Percentiles rank a stretch among this genome's conserved stretches.
Evolutionary conservation across 2,888 invertebrate genomes (phyloP).

Genomic region (Lasioglossum zephyrum): DNA sequence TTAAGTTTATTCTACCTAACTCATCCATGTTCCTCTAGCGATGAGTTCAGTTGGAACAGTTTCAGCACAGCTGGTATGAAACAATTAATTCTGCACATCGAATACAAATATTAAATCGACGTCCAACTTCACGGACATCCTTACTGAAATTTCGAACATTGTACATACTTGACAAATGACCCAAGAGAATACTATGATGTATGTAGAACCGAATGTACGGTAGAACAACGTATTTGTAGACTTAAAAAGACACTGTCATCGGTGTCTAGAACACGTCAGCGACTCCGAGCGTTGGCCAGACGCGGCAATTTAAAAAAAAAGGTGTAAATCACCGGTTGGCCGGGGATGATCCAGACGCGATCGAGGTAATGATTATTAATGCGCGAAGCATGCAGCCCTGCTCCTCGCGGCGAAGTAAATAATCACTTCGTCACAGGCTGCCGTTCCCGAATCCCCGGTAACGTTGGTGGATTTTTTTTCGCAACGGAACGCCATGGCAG

Average conservation of each 20-base stretch:
- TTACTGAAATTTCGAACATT: neutral
- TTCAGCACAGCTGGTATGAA: too few relatives aligned
- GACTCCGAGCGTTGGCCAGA: neutral
- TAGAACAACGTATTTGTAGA: neutral
- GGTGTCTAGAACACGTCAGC: neutral
- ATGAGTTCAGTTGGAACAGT: too few relatives aligned
- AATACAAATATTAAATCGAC: neutral
- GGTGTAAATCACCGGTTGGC: neutral
- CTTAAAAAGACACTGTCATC: neutral
- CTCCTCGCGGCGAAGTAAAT: conserved; percentile 10
- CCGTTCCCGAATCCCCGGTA: neutral
- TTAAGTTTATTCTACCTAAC: too few relatives aligned
- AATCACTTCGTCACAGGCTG: conserved; percentile 24
- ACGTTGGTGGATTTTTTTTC: conserved; percentile 45
- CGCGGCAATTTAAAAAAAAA: neutral
- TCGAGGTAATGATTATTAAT: neutral
- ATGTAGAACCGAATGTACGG: neutral
- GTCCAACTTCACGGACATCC: neutral
- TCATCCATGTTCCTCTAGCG: too few relatives aligned
- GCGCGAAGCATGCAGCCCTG: neutral
- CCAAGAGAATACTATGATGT: neutral
- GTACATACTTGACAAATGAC: neutral
- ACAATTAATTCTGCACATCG: too few relatives aligned
- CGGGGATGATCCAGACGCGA: conserved; percentile 2
- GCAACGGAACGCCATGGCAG: conserved; percentile 1